Percentiles rank a stretch among this genome's conserved stretches.
phyloP scores from a whole-genome alignment of 2,797 vertebrate species.

The Pseudomugil gertrudae region DNA sequence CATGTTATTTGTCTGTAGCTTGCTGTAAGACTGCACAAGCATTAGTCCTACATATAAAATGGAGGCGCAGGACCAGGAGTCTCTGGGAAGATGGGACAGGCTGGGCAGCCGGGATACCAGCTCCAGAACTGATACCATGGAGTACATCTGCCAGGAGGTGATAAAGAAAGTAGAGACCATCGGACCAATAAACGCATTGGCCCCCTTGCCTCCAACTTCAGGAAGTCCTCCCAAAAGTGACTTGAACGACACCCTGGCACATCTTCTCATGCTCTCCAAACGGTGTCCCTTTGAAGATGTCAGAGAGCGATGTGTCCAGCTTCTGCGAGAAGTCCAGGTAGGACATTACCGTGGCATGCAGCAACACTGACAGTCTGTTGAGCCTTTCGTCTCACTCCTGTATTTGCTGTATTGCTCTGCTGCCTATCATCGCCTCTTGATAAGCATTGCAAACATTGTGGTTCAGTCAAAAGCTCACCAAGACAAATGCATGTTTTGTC shows the following conservation, averaged over 20 bases:
- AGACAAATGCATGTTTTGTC: slow-evolving; percentile 22
- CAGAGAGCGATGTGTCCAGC: slow-evolving; percentile 82
- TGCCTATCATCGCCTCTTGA: slow-evolving; percentile 55
- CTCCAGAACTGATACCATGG: slow-evolving; percentile 85
- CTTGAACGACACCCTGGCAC: slow-evolving; percentile 86
- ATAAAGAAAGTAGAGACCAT: slow-evolving; percentile 83
- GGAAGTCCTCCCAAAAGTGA: slow-evolving; percentile 67
- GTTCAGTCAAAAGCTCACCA: slow-evolving; percentile 16
- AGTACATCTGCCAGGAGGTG: slow-evolving; percentile 85
- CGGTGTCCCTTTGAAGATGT: slow-evolving; percentile 92
- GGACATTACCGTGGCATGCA: slow-evolving; percentile 27
- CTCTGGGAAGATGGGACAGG: slow-evolving; percentile 87
- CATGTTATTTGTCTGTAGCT: slow-evolving; percentile 51
- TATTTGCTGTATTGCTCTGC: slow-evolving; percentile 37
- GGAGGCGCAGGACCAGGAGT: slow-evolving; percentile 86
- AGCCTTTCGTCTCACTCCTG: slow-evolving; percentile 3
- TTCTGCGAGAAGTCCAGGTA: slow-evolving; percentile 90
- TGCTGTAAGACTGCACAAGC: slow-evolving; percentile 57
- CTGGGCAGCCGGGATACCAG: slow-evolving; percentile 86
- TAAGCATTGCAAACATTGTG: slow-evolving; percentile 57
- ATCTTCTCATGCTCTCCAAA: slow-evolving; percentile 92
- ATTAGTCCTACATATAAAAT: slow-evolving; percentile 71
- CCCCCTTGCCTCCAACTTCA: slow-evolving; percentile 36
- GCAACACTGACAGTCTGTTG: background rate
- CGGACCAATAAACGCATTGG: slow-evolving; percentile 51